Conservation (phyloP, 2,113 vertebrate genomes). For the Jacana jacana region DNA sequence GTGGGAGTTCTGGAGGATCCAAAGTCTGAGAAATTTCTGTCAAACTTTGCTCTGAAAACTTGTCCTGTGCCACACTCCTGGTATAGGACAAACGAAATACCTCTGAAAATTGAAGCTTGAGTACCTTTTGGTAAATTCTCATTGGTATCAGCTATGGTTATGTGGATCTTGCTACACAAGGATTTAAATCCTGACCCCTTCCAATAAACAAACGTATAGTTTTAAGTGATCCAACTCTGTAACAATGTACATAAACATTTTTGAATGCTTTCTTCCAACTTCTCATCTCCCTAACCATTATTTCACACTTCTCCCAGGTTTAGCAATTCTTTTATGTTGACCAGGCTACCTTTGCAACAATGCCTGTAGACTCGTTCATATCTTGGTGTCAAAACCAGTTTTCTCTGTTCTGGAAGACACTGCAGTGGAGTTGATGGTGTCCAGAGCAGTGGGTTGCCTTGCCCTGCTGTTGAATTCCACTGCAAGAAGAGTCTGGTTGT, state of each 20-base stretch:
- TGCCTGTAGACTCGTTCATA: not conserved
- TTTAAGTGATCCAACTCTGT: not conserved
- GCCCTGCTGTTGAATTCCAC: not conserved
- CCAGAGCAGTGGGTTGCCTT: not conserved
- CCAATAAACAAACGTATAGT: not conserved
- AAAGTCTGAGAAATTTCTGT: not conserved
- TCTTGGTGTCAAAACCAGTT: not conserved
- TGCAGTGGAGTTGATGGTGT: not conserved
- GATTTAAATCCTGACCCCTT: not conserved
- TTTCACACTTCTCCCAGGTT: not conserved
- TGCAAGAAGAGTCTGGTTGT: not conserved
- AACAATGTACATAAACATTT: not conserved
- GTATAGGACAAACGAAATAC: not conserved
- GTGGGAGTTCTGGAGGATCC: not conserved
- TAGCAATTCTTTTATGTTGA: not conserved
- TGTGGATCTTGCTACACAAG: not conserved
- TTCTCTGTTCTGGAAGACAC: not conserved
- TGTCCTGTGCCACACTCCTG: not conserved
- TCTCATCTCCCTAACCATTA: not conserved
- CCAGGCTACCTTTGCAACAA: not conserved
- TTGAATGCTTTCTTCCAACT: not conserved
- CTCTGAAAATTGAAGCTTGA: not conserved
- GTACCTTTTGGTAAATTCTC: not conserved
- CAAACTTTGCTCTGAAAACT: not conserved
- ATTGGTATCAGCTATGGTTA: not conserved